Conservation (phyloP, 2,888 invertebrate species). For the Phengaris alcon region DNA sequence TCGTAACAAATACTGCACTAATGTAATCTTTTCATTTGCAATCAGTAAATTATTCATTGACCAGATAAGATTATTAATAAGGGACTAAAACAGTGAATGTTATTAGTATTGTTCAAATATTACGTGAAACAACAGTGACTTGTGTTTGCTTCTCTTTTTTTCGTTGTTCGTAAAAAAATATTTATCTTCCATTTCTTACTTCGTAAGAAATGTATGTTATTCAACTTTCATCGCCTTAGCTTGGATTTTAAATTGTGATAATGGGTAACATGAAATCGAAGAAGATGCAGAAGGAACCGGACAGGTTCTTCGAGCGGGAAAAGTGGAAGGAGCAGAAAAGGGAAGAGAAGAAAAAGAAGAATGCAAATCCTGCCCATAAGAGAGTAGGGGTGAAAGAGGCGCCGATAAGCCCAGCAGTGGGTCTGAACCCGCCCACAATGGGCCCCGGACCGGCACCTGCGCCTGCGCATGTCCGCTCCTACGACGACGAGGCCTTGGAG, state of each 20-base stretch:
- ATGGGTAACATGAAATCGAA: slow-evolving; percentile 73
- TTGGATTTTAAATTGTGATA: slow-evolving; percentile 24
- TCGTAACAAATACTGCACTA: slow-evolving; percentile 49
- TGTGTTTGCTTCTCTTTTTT: background rate
- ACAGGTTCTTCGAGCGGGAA: slow-evolving; percentile 66
- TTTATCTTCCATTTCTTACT: background rate
- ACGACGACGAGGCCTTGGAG: slow-evolving; percentile 76
- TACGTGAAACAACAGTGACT: slow-evolving; percentile 38
- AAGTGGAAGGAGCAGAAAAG: slow-evolving; percentile 61
- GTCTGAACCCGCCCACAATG: slow-evolving; percentile 45
- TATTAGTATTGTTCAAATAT: slow-evolving; percentile 51
- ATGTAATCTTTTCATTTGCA: slow-evolving; percentile 40
- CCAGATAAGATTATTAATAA: slow-evolving; percentile 57
- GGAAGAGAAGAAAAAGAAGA: slow-evolving; percentile 57
- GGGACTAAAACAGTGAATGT: slow-evolving; percentile 49
- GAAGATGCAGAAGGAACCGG: slow-evolving; percentile 62
- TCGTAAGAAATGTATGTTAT: background rate
- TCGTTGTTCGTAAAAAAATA: background rate
- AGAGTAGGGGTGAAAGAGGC: slow-evolving; percentile 52
- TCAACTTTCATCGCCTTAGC: background rate
- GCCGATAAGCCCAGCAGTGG: slow-evolving; percentile 45
- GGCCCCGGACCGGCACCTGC: slow-evolving; percentile 47
- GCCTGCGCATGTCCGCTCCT: slow-evolving; percentile 57
- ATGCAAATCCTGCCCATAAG: slow-evolving; percentile 50
- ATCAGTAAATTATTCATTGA: slow-evolving; percentile 54